These are phyloP conservation scores for Thunnus albacares DNA, from an alignment of 2,797 vertebrate species.

Conservation along the genomic window DNA sequence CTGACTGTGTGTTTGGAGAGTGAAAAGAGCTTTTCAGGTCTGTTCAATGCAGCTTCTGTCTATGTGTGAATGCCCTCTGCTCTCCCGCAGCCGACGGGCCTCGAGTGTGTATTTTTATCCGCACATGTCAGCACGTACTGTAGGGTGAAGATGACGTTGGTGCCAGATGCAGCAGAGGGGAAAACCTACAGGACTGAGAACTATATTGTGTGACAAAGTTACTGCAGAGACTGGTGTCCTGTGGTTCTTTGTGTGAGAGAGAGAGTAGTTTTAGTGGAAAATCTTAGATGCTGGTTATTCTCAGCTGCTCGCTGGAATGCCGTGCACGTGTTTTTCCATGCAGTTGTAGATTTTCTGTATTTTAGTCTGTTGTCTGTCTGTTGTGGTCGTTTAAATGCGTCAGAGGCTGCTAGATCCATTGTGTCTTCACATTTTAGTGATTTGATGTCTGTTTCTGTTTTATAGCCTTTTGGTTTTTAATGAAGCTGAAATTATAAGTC, in stretches of 20 bases:
- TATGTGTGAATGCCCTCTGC: slow-evolving; percentile 46
- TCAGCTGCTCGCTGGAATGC: slow-evolving; percentile 62
- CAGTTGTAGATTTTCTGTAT: slow-evolving; percentile 61
- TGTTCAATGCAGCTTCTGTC: slow-evolving; percentile 79
- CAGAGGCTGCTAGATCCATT: slow-evolving; percentile 40
- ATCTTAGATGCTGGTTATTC: slow-evolving; percentile 67
- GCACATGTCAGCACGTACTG: slow-evolving; percentile 55
- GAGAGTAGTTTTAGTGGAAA: slow-evolving; percentile 61
- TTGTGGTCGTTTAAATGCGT: slow-evolving; percentile 68
- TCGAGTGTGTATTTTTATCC: slow-evolving; percentile 71
- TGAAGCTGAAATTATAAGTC: neutral
- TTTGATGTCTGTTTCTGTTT: slow-evolving; percentile 46
- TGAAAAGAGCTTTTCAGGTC: slow-evolving; percentile 68
- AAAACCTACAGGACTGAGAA: slow-evolving; percentile 42
- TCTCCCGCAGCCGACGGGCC: slow-evolving; percentile 24
- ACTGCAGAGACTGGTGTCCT: slow-evolving; percentile 49
- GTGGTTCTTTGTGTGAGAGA: slow-evolving; percentile 58
- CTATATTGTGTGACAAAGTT: slow-evolving; percentile 44
- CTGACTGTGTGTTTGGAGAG: slow-evolving; percentile 67
- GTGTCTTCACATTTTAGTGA: slow-evolving; percentile 39
- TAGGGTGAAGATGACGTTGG: slow-evolving; percentile 60
- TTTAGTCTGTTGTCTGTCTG: slow-evolving; percentile 40
- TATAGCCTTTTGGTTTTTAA: neutral
- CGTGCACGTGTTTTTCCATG: slow-evolving; percentile 68
- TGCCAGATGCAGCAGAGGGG: slow-evolving; percentile 57